Conservation (phyloP, 1,140 invertebrate genomes). For the Drosophila yakuba region DNA sequence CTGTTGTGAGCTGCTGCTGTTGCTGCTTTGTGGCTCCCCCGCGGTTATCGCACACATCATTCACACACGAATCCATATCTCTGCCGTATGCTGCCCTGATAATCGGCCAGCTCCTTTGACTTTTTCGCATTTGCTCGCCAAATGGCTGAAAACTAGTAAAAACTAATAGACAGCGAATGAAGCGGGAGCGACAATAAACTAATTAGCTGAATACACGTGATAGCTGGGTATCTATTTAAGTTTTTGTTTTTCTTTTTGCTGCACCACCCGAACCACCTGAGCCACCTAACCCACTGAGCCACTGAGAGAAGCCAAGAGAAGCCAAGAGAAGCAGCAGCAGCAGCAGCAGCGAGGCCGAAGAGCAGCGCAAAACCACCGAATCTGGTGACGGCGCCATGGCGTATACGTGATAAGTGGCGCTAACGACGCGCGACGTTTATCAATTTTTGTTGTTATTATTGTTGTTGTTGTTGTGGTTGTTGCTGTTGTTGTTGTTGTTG, state of each 20-base stretch:
- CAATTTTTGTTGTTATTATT: constrained; percentile 38
- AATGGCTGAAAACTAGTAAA: constrained; percentile 2
- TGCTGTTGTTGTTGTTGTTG: constrained; percentile 18
- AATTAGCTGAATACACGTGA: constrained; percentile 57
- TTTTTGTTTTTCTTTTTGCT: not conserved
- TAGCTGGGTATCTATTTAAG: not conserved
- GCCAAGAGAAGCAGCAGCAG: too few relatives aligned
- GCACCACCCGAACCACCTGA: constrained; percentile 15
- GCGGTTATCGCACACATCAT: constrained; percentile 47
- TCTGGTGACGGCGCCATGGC: constrained; percentile 57
- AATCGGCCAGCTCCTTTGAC: constrained; percentile 12
- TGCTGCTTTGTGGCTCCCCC: constrained; percentile 7
- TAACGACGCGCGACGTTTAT: constrained; percentile 80
- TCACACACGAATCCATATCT: constrained; percentile 44
- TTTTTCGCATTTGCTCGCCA: constrained; percentile 17
- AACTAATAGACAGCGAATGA: not conserved
- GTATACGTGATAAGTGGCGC: constrained; percentile 82
- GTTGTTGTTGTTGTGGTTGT: not conserved
- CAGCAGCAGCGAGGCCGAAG: not conserved
- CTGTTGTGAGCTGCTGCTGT: not conserved
- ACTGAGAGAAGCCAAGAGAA: not conserved
- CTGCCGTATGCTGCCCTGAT: constrained; percentile 21
- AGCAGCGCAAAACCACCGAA: constrained; percentile 6
- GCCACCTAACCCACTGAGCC: constrained; percentile 19
- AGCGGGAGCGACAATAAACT: constrained; percentile 33